phyloP scores from a whole-genome alignment of 2,797 vertebrate genomes.

The Aldrovandia affinis region DNA sequence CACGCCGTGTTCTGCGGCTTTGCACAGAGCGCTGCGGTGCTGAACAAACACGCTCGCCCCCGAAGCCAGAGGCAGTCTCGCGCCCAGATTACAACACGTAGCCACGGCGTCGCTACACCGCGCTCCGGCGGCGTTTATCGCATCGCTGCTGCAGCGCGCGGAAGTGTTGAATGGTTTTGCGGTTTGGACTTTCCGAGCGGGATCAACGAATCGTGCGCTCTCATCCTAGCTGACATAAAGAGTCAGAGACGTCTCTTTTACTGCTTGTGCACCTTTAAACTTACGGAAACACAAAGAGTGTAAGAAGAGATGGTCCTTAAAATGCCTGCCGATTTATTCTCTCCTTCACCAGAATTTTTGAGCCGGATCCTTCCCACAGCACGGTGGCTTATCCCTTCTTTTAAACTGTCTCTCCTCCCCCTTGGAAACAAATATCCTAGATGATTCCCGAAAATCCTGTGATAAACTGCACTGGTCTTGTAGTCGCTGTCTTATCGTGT shows the following conservation, averaged over 20 bases:
- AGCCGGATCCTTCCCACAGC: not conserved
- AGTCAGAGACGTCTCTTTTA: not conserved
- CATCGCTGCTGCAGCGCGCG: not conserved
- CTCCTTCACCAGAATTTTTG: not conserved
- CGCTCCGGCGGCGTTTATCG: not conserved
- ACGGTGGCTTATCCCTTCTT: not conserved
- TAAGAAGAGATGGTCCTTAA: not conserved
- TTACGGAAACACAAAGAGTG: not conserved
- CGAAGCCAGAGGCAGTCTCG: constrained; percentile 46
- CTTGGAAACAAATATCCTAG: not conserved
- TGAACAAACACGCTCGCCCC: constrained; percentile 46
- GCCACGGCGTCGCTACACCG: not conserved
- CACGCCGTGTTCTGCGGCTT: not conserved
- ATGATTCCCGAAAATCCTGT: not conserved
- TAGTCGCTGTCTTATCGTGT: not conserved
- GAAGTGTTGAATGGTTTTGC: no score
- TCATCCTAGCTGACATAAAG: not conserved
- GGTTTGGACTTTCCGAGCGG: not conserved
- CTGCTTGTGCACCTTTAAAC: not conserved
- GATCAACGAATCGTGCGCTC: not conserved
- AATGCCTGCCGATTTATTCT: not conserved
- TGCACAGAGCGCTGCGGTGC: constrained; percentile 54
- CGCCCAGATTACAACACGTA: constrained; percentile 8
- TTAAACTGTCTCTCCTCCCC: not conserved
- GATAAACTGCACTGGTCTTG: not conserved